phyloP scores from a whole-genome alignment of 2,797 vertebrate species.

The Cichlasoma orientale region DNA sequence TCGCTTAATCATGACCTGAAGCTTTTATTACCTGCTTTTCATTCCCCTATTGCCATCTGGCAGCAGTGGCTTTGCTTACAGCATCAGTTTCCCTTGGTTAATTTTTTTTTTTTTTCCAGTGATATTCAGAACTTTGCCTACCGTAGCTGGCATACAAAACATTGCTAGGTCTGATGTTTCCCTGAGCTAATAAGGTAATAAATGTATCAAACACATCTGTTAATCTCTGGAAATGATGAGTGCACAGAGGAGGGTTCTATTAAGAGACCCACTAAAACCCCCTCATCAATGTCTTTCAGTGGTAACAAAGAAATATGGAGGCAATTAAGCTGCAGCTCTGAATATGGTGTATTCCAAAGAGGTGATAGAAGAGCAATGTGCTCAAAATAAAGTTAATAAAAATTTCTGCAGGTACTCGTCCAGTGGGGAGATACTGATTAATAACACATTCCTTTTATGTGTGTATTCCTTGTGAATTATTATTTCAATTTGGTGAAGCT shows the following conservation, averaged over 20 bases:
- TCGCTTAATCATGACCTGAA: slow-evolving; percentile 63
- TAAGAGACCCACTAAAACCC: slow-evolving; percentile 52
- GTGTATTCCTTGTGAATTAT: slow-evolving; percentile 70
- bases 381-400: slow-evolving; percentile 73
- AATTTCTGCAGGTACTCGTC: slow-evolving; percentile 62
- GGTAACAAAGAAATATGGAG: slow-evolving; percentile 55
- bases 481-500: slow-evolving; percentile 63
- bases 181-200: slow-evolving; percentile 45
- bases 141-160: slow-evolving; percentile 50
- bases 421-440: slow-evolving; percentile 65
- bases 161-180: slow-evolving; percentile 21
- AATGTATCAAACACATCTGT: slow-evolving; percentile 58
- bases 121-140: slow-evolving; percentile 50
- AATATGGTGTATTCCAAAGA: slow-evolving; percentile 49
- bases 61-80: slow-evolving; percentile 66
- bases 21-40: slow-evolving; percentile 64
- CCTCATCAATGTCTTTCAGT: slow-evolving; percentile 60
- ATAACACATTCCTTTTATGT: slow-evolving; percentile 68
- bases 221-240: slow-evolving; percentile 53
- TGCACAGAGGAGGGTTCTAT: slow-evolving; percentile 38
- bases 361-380: slow-evolving; percentile 61
- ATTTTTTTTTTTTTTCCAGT: slow-evolving; percentile 51
- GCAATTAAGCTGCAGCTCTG: slow-evolving; percentile 54
- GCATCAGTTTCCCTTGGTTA: slow-evolving; percentile 62
- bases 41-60: slow-evolving; percentile 73